Evolutionary conservation across 2,113 vertebrate genomes (phyloP), one percentile per base, ranked within the genome.

Genomic region (Megaptera novaeangliae): DNA sequence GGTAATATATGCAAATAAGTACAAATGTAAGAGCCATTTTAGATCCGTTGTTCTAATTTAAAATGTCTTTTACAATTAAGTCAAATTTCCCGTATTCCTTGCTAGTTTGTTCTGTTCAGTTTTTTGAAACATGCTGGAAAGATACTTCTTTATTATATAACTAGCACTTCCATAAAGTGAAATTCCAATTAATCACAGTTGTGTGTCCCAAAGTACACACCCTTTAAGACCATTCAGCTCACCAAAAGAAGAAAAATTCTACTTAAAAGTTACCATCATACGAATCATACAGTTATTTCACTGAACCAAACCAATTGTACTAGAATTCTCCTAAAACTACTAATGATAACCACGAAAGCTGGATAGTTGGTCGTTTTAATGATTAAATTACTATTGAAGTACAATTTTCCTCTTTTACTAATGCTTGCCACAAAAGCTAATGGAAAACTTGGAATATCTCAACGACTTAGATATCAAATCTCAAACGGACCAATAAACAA

Each of bases 41-140:
- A 96, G 63, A 89, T 68, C n/a, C 75, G 29, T 49, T 96, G 72
- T 94, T 93, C 77, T 86, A 25, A 94, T 95, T 93, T 77, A 94
- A 52, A 93, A 78, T 86, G 39, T 83, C 68, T 92, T 97, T 98
- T 66, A 68, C 29, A 95, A 64, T 86, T 85, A 96, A 95, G 61
- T 94, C 69, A 95, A 34, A 86, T 96, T 96, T 82, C n/a, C 64
- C 31, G 49, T 71, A 96, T 61, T 74, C 55, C 72, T 64, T 94
- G 71, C 80, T 91, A 49, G 68, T 91, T 98, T 88, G 85, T 93
- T 46, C 74, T 72, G 64, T 92, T 63, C 44, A 41, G 23, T 75
- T 94, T 89, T 94, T 93, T 87, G 27, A 96, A 69, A 9, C 68
- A 52, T 41, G 34, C 13, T 95, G 59, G 90, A 86, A 91, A 91